Evolutionary conservation across 2,888 invertebrate genomes (phyloP).

Genomic region (Protonemura montana): DNA sequence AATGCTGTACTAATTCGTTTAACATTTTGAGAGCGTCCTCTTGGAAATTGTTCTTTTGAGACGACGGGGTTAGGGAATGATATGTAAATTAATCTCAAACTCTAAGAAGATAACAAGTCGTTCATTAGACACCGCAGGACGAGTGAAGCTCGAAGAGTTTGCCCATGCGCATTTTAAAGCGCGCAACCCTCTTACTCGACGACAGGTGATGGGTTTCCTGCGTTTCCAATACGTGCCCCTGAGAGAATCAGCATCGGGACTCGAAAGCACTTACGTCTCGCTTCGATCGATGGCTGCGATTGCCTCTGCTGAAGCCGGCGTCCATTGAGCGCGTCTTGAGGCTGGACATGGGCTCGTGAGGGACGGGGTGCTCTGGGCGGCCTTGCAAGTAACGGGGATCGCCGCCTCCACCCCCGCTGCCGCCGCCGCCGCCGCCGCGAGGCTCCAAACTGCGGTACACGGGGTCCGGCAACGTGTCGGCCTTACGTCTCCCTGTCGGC

Average conservation of each 20-base stretch:
- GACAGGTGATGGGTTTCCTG: no score
- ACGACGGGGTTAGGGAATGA: not conserved
- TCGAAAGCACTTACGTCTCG: conserved; percentile 57
- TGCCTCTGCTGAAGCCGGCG: conserved; percentile 71
- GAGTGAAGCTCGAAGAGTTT: not conserved
- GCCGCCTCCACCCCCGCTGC: no score
- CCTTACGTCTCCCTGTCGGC: conserved; percentile 51
- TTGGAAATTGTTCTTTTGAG: not conserved
- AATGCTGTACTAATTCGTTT: not conserved
- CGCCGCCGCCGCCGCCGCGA: no score
- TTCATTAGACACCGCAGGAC: not conserved
- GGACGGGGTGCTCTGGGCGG: conserved; percentile 74
- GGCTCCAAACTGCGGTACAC: conserved; percentile 51
- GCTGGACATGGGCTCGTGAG: conserved; percentile 69
- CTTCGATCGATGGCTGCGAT: conserved; percentile 57
- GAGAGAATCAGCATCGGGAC: no score
- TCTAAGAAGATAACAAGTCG: not conserved
- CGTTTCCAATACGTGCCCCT: no score
- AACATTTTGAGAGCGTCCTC: not conserved
- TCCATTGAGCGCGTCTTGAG: conserved; percentile 88
- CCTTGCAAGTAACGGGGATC: conserved; percentile 22
- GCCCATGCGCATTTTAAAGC: not conserved
- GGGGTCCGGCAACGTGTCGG: conserved; percentile 52
- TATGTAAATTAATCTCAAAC: not conserved
- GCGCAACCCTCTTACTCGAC: not conserved